Percentiles rank a stretch among this genome's conserved stretches.
Conservation (phyloP, 2,113 vertebrate species). For the Cololabis saira region DNA sequence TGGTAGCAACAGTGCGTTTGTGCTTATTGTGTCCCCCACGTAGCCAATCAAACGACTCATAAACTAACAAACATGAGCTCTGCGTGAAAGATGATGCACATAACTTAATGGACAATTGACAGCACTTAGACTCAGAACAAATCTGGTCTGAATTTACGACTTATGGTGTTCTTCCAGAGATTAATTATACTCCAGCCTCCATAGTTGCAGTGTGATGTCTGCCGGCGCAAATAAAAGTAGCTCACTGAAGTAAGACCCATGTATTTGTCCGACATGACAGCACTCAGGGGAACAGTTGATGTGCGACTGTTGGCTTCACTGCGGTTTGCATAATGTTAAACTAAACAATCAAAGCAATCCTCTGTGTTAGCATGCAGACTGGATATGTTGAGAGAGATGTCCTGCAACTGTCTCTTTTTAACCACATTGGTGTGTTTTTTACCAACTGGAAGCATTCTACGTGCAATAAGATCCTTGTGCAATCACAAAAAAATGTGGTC, state of each 20-base stretch:
- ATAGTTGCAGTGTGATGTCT: constrained; percentile 4
- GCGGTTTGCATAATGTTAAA: constrained; percentile 51
- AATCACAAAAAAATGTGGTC: constrained; percentile 40
- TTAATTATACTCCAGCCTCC: not conserved
- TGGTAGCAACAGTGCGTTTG: not conserved
- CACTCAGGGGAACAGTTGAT: constrained; percentile 43
- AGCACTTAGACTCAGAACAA: constrained; percentile 16
- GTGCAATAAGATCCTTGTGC: constrained; percentile 39
- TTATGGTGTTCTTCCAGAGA: not conserved
- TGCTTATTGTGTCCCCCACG: constrained; percentile 27
- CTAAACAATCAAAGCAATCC: constrained; percentile 42
- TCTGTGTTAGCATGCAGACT: constrained; percentile 15
- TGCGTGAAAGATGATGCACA: constrained; percentile 17
- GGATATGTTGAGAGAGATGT: constrained; percentile 28
- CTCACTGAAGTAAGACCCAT: constrained; percentile 9
- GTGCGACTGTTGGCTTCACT: constrained; percentile 26
- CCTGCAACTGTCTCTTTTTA: constrained; percentile 44
- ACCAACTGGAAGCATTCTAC: constrained; percentile 29
- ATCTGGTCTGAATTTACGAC: constrained; percentile 18
- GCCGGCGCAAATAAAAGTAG: constrained; percentile 16
- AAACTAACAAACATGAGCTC: constrained; percentile 34
- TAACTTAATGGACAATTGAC: constrained; percentile 13
- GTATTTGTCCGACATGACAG: constrained; percentile 31
- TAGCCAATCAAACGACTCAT: constrained; percentile 24
- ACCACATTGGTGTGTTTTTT: constrained; percentile 25